These are phyloP conservation scores for Apistogramma diplotaenia DNA, from an alignment of 2,113 vertebrate species.

Conservation along the genomic window DNA sequence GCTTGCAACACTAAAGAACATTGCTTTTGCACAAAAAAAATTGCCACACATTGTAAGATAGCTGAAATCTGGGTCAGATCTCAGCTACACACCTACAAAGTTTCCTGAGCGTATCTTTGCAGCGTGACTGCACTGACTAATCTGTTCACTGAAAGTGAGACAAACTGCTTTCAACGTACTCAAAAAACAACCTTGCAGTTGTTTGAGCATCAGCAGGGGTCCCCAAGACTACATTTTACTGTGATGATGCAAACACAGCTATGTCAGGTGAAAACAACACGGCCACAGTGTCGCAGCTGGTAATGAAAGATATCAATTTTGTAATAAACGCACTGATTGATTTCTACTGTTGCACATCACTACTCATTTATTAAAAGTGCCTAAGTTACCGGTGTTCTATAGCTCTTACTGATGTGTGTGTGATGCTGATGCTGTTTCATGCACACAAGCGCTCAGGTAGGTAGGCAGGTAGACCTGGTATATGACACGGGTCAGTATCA, in stretches of 20 bases:
- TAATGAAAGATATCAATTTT: neutral
- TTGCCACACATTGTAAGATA: neutral
- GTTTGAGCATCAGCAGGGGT: neutral
- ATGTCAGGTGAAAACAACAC: neutral
- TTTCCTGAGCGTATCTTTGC: neutral
- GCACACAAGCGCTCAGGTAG: neutral
- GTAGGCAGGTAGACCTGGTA: neutral
- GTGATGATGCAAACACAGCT: neutral
- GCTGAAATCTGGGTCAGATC: neutral
- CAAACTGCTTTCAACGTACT: neutral
- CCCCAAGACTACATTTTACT: neutral
- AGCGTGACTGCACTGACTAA: neutral
- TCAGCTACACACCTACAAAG: neutral
- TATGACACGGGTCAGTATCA: too few relatives aligned
- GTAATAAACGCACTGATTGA: neutral
- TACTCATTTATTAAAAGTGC: neutral
- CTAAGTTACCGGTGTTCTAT: neutral
- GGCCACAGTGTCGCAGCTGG: neutral
- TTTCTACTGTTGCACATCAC: neutral
- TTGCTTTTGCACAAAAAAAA: neutral
- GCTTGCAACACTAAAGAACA: neutral
- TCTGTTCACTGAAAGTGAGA: neutral
- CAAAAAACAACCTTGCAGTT: neutral
- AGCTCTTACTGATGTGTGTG: too few relatives aligned
- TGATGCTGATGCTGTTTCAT: neutral